Evolutionary conservation across 2,888 invertebrate species (phyloP), one percentile per base, ranked within the genome.

Genomic region (Drosophila stalkeri): DNA sequence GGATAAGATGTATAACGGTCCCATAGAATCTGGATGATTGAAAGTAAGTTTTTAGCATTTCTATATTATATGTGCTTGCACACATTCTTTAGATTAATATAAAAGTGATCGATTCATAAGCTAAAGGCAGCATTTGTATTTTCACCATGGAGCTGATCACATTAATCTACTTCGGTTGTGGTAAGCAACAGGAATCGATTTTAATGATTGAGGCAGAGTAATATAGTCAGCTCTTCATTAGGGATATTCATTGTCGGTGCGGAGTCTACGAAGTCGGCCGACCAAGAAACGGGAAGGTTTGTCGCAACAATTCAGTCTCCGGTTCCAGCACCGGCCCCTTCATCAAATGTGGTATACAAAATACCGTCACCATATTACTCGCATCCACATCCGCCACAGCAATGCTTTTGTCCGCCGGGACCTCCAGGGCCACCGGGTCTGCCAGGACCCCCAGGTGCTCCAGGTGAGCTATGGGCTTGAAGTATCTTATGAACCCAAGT

Each of bases 91-190:
- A 43, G 44, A 37, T 43, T 14, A 54, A 41, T 55, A 88, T 86
- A 86, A 83, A 86, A 81, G 66, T 65, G 70, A 67, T 75, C 44
- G 63, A 66, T 64, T 52, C 49, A 46, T n/a, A 31, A 66, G 60
- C 41, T 39, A 76, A 72, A 74, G 57, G 20, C 51, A 73, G 52
- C 88, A 86, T 59, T 75, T 57, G 69, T 23, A 57, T 61, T 71
- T 55, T 61, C 59, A 65, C 67, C 72, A 86, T 86, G 86, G 76
- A 63, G 44, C 77, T 65, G 86, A 59, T 71, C 69, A 65, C 71
- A 83, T 61, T 69, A 51, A 54, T 65, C 35, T 63, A 72, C 59
- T 51, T 77, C 63, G 75, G 71, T 56, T 51, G 86, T 55, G 72
- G 86, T 88, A 76, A 83, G 81, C 46, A 43, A 4, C 9, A 37